Base-by-base conservation (phyloP, 1,140 invertebrate species). In the Stratiolaelaps scimitus region DNA sequence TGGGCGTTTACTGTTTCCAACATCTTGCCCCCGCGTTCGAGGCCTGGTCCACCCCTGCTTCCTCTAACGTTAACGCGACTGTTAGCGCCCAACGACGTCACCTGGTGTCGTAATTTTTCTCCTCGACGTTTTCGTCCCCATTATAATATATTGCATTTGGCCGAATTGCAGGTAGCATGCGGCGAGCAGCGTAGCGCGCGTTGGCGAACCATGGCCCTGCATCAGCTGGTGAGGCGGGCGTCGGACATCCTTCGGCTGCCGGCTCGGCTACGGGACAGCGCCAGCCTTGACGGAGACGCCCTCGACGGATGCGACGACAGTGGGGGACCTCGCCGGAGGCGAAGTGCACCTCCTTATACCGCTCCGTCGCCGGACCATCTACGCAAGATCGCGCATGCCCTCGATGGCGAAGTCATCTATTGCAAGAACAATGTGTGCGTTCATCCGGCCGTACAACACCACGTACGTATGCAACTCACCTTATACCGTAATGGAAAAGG, bases 391-490 rank as follows among this genome's bases (percentile, higher is more conserved):
- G 53, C 53, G 1, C 17, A 60, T 26, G 23, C 60, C 43, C 47
- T 65, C 23, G 85, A 88, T 76, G 87, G 87, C 69, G 87, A 89
- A 79, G 82, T 87, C 66, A 77, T 88, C 7, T 89, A 88, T 73
- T 88, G 86, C 45, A 83, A 83, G 71, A 96, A 95, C 74, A 95
- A 96, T 77, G 89, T 95, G 10, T 96, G 92, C 76, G 90, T 96
- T 26, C 92, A 96, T 80, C 89, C 91, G 1, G 87, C 88, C 47
- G 84, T 84, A 0, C 79, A 40, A 40, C 34, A 40, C 10, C 34
- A 40, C 4, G 34, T 40, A 40, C 10, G 34, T 87, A 19, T 87
- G 13, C 79, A 86, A 19, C 83, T 85, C 70, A 85, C 88, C 69
- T 82, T 83, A 34, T n/a, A n/a, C n/a, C n/a, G n/a, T n/a, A n/a